These are phyloP conservation scores for Corythucha ciliata DNA, from an alignment of 2,888 invertebrate genomes.

Conservation along the genomic window DNA sequence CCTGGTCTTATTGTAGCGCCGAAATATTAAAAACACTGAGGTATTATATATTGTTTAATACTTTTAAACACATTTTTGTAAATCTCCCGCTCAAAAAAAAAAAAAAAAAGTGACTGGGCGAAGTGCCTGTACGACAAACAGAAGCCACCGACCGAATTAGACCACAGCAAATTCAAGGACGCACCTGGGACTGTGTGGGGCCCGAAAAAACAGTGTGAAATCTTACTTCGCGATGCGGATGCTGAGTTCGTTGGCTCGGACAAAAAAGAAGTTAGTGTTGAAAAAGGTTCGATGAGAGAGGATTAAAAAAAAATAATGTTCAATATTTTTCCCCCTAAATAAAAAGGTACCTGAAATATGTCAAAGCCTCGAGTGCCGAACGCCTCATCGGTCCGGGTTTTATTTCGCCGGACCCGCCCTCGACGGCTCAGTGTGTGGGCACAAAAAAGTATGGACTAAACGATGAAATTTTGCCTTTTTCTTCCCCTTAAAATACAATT, in stretches of 20 bases:
- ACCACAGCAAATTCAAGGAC: slow-evolving; percentile 54
- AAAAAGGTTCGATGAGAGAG: slow-evolving; percentile 2
- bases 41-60: slow-evolving; percentile 40
- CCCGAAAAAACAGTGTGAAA: slow-evolving; percentile 65
- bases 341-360: slow-evolving; percentile 47
- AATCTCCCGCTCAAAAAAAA: neutral
- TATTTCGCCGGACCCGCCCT: slow-evolving; percentile 74
- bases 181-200: slow-evolving; percentile 61
- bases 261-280: slow-evolving; percentile 22
- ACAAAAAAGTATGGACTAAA: slow-evolving; percentile 45
- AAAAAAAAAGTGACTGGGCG: slow-evolving; percentile 19
- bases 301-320: slow-evolving; percentile 2
- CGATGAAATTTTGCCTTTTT: neutral
- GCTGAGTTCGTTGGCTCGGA: slow-evolving; percentile 45
- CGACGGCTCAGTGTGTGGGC: slow-evolving; percentile 66
- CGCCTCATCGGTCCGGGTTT: slow-evolving; percentile 61
- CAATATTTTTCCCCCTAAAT: slow-evolving; percentile 4
- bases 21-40: slow-evolving; percentile 51
- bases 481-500: neutral
- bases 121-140: slow-evolving; percentile 55
- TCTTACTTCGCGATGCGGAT: slow-evolving; percentile 58
- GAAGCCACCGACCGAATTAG: slow-evolving; percentile 44
- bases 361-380: slow-evolving; percentile 58
- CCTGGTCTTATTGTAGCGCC: slow-evolving; percentile 68
- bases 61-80: neutral